A percentile compares a stretch with the other conserved stretches of the same genome.
Evolutionary conservation across 1,140 invertebrate species (phyloP).

Genomic region (Araneus ventricosus): DNA sequence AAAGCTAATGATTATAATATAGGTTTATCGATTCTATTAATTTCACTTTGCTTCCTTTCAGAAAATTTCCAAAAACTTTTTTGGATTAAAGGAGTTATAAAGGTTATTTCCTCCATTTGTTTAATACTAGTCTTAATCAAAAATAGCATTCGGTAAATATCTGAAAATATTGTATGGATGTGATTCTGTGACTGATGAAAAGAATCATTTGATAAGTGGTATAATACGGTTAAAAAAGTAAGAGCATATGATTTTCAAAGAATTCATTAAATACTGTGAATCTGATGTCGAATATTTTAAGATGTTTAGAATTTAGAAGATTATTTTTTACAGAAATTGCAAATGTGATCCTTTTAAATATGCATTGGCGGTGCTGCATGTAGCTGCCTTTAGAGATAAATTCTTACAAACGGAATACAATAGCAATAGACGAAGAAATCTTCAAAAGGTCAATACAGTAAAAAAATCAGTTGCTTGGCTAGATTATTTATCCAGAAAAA

Average conservation of each 20-base stretch:
- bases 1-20: neutral
- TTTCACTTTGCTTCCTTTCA: neutral
- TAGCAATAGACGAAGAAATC: neutral
- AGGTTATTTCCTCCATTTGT: constrained; percentile 12
- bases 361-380: neutral
- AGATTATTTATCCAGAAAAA: too few relatives aligned
- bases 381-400: constrained; percentile 17
- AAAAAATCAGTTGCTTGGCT: constrained; percentile 20
- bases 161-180: constrained; percentile 23
- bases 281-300: constrained; percentile 34
- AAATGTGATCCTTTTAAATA: neutral
- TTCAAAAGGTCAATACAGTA: constrained; percentile 20
- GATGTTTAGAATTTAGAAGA: constrained; percentile 26
- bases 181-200: neutral
- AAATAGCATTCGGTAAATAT: constrained; percentile 37
- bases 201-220: neutral
- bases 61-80: neutral
- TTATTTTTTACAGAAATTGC: constrained; percentile 2
- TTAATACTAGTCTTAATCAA: neutral
- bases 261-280: constrained; percentile 22
- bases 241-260: constrained; percentile 19
- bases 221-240: constrained; percentile 9
- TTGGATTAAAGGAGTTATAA: constrained; percentile 9
- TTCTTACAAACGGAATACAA: constrained; percentile 15
- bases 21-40: constrained; percentile 20